Evolutionary conservation across 2,888 invertebrate genomes (phyloP), one percentile per base, ranked within the genome.

Genomic region (Cantharis nigra): DNA sequence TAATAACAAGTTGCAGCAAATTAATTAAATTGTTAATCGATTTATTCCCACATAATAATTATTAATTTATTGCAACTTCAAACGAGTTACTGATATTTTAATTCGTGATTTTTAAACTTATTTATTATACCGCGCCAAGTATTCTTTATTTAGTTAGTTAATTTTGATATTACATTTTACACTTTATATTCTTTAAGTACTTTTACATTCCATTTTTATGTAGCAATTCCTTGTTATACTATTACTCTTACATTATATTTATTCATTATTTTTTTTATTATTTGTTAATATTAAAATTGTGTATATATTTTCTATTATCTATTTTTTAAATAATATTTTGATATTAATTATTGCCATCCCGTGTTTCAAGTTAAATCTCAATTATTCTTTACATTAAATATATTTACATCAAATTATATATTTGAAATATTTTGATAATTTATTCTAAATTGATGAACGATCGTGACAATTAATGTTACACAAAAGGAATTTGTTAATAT

Each of bases 31-130:
- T 16, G 1, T 16, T 16, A 16, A n/a, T 10, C 18, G 70, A 23
- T 26, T 62, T 23, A 72, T 65, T 18, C 13, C 13, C 18, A 16
- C 20, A 20, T 20, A 30, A 65, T 13, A 30, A 11, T 65, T 20
- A 23, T 72, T 16, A 62, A 64, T 9, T 26, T 26, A 26, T 71
- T 71, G 72, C 72, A 69, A 69, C 33, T 23, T 72, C 26, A 67
- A 70, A 10, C 4, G 13, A 71, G 14, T 64, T 67, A 28, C 69
- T 74, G 74, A 69, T 74, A 65, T 75, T 75, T 75, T 75, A 75
- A 65, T 63, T 69, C 63, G 33, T 69, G 20, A 23, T 16, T 74
- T 23, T n/a, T 64, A 30, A 16, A 18, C 20, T 62, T 63, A 73
- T 23, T 73, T 67, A 18, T 62, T 69, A 30, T 70, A 33, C 70